Base-by-base conservation (phyloP, 2,113 vertebrate genomes). In the Muntiacus muntjak region DNA sequence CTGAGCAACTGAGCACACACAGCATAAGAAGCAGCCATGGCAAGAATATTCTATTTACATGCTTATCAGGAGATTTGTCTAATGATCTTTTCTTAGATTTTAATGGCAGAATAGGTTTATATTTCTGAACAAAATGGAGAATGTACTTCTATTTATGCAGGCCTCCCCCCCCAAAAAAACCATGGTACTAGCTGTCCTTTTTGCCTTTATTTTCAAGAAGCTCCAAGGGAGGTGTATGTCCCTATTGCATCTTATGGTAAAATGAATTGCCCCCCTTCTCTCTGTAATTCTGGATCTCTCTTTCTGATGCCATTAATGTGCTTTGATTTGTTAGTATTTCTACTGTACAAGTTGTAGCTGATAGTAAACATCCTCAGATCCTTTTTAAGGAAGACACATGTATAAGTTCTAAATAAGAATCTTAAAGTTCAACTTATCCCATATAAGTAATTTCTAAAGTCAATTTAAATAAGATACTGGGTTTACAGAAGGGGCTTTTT, bases 381-480 rank as follows among this genome's bases (percentile, higher is more conserved):
- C 33, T 67, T 95, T 95, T 43, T 74, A 97, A 95, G 94, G 21
- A 93, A 71, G 52, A 57, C 23, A 81, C 64, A 88, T 60, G 45
- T 57, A 21, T 95, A 95, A 62, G 40, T 84, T 71, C 93, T 71
- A 95, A 97, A 64, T 87, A 96, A 96, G 26, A 84, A 78, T 19
- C 47, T 82, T 60, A 52, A 62, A 60, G 43, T 95, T 50, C 6
- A 23, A 23, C 16, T n/a, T 57, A 28, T 50, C 87, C 40, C 40
- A 19, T 85, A n/a, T 91, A n/a, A 82, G 9, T 57, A 94, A 81
- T 50, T 88, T 64, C 57, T 87, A 89, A 95, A 25, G 88, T 54
- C 16, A 58, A 5, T 45, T 96, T 88, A 57, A 91, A 10, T 58
- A 91, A 78, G 60, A 58, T n/a, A 78, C 23, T 93, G 33, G 33